phyloP scores from a whole-genome alignment of 1,140 invertebrate genomes.

The Diachasmimorpha longicaudata region DNA sequence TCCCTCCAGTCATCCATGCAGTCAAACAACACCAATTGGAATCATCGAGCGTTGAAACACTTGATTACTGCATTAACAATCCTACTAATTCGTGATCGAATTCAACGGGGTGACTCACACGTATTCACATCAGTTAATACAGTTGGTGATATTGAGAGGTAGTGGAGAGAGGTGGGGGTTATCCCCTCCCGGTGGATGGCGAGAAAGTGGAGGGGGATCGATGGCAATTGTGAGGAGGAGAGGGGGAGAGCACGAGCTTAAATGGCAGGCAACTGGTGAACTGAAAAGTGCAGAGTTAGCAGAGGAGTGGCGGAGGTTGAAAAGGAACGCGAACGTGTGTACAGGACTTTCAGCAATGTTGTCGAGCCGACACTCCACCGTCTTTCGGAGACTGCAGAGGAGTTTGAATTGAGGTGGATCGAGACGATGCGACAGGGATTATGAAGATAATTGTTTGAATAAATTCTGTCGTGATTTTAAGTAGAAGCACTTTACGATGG shows the following conservation, averaged over 20 bases:
- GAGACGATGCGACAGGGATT: not conserved
- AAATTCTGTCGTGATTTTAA: not conserved
- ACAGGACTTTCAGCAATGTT: not conserved
- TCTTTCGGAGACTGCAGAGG: not conserved
- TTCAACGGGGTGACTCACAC: not conserved
- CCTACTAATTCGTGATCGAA: slow-evolving; percentile 44
- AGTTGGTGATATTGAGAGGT: not conserved
- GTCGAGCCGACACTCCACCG: not conserved
- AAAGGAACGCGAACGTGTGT: not conserved
- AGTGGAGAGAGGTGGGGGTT: not conserved
- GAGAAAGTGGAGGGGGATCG: not conserved
- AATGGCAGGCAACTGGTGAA: not conserved
- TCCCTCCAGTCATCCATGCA: slow-evolving; percentile 42
- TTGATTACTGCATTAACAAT: slow-evolving; percentile 60
- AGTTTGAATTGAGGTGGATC: not conserved
- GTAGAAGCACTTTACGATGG: not conserved
- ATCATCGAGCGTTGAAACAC: slow-evolving; percentile 59
- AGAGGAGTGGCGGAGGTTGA: not conserved
- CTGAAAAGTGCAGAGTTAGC: not conserved
- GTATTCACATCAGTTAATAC: not conserved
- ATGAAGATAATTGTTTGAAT: not conserved
- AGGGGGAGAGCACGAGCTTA: not conserved
- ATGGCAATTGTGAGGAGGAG: not conserved
- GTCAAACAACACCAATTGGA: slow-evolving; percentile 26
- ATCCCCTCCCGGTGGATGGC: not conserved